A percentile compares a stretch with the other conserved stretches of the same genome.
These are phyloP conservation scores for Sanderia malayensis DNA, from an alignment of 30 jellyfish, hydroid and myxozoan species.

Conservation along the genomic window DNA sequence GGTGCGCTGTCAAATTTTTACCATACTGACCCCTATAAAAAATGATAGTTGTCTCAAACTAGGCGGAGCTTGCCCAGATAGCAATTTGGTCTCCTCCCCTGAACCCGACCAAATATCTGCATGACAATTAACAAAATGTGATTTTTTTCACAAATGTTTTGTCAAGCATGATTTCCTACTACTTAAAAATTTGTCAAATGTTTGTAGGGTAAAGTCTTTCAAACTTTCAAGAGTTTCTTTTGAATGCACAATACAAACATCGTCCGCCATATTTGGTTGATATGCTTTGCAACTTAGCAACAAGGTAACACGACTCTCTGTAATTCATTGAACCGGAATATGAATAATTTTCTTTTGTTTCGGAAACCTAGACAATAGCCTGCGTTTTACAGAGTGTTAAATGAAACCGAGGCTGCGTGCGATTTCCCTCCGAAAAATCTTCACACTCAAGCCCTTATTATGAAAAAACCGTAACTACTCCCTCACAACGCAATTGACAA, in stretches of 20 bases:
- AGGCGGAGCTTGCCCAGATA: too few species aligned
- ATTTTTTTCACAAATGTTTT: too few species aligned
- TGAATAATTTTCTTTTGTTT: not conserved
- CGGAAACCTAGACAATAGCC: not conserved
- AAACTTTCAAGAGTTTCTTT: not conserved
- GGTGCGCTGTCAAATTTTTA: too few species aligned
- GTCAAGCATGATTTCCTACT: not conserved
- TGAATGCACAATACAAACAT: not conserved
- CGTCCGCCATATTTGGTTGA: slow-evolving; percentile 1
- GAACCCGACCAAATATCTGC: too few species aligned
- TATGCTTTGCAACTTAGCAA: not conserved
- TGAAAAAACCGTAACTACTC: not conserved
- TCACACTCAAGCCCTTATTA: not conserved
- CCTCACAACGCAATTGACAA: not conserved
- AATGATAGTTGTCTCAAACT: too few species aligned
- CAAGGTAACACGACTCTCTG: not conserved
- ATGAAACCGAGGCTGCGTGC: not conserved
- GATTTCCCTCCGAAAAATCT: not conserved
- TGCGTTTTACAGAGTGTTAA: not conserved
- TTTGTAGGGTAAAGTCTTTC: not conserved
- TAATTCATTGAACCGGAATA: not conserved
- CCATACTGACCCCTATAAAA: too few species aligned
- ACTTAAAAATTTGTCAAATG: not conserved
- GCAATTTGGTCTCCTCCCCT: too few species aligned
- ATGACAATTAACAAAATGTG: too few species aligned